Evolutionary conservation across 2,113 vertebrate genomes (phyloP).

Genomic region (Echinops telfairi): DNA sequence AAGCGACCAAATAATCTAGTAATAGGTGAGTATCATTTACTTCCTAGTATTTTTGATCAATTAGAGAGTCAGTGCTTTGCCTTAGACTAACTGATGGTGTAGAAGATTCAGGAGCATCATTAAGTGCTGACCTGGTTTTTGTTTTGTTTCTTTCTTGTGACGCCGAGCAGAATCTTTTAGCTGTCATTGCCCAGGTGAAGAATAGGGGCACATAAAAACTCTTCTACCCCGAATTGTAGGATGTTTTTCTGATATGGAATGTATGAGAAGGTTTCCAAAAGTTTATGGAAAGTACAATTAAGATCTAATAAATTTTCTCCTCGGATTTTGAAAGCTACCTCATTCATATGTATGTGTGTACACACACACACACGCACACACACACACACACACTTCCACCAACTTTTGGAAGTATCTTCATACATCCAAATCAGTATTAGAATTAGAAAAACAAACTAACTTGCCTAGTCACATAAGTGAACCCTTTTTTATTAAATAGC

Average conservation of each 20-base stretch:
- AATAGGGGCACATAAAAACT: neutral
- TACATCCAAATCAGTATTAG: neutral
- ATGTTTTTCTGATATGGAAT: constrained; percentile 23
- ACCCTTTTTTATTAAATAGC: neutral
- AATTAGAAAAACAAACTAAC: neutral
- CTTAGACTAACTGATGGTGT: constrained; percentile 13
- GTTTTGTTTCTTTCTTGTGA: neutral
- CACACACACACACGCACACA: no score
- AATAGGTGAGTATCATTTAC: constrained; percentile 89
- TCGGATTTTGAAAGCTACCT: no score
- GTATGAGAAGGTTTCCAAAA: neutral
- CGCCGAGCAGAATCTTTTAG: constrained; percentile 8
- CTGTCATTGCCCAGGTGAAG: neutral
- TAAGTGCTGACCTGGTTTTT: neutral
- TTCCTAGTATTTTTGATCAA: constrained; percentile 18
- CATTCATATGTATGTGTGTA: neutral
- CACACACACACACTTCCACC: neutral
- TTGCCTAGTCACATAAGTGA: neutral
- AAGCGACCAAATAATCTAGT: constrained; percentile 97
- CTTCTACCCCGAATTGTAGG: neutral
- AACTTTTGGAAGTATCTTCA: neutral
- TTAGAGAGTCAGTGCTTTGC: constrained; percentile 11
- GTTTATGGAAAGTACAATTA: no score
- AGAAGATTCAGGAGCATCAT: constrained; percentile 26
- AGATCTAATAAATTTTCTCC: no score